Percentiles rank a stretch among this genome's conserved stretches.
phyloP scores from a whole-genome alignment of 2,888 invertebrate species.

The Lepidonotus clava region DNA sequence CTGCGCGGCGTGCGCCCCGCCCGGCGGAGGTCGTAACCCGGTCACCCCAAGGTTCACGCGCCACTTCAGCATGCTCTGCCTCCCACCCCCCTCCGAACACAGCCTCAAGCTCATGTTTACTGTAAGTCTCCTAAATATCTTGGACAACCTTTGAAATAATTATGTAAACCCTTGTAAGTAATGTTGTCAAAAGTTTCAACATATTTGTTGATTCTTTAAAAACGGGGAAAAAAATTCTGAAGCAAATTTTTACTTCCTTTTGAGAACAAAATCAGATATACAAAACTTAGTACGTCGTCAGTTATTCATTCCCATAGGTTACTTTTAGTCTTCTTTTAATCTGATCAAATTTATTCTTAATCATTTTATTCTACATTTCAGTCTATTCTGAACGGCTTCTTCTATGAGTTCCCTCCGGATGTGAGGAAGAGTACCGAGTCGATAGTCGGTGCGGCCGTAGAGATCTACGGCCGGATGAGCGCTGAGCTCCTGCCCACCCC shows the following conservation, averaged over 20 bases:
- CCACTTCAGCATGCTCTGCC: conserved; percentile 80
- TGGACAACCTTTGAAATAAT: too few relatives aligned
- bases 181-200: too few relatives aligned
- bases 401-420: conserved; percentile 87
- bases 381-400: conserved; percentile 87
- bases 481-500: conserved; percentile 81
- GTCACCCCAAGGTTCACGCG: conserved; percentile 79
- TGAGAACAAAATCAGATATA: neutral
- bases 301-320: neutral
- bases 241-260: too few relatives aligned
- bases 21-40: conserved; percentile 80
- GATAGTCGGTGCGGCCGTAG: conserved; percentile 79
- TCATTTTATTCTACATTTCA: conserved; percentile 60
- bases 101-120: conserved; percentile 80
- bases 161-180: too few relatives aligned
- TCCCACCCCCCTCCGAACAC: conserved; percentile 80
- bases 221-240: too few relatives aligned
- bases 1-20: conserved; percentile 80
- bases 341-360: neutral
- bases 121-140: too few relatives aligned
- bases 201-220: too few relatives aligned
- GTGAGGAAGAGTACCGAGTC: conserved; percentile 77
- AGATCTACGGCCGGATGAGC: conserved; percentile 80
- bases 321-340: neutral
- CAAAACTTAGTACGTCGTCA: neutral